phyloP scores from a whole-genome alignment of 2,797 vertebrate species.

The Microcaecilia unicolor region DNA sequence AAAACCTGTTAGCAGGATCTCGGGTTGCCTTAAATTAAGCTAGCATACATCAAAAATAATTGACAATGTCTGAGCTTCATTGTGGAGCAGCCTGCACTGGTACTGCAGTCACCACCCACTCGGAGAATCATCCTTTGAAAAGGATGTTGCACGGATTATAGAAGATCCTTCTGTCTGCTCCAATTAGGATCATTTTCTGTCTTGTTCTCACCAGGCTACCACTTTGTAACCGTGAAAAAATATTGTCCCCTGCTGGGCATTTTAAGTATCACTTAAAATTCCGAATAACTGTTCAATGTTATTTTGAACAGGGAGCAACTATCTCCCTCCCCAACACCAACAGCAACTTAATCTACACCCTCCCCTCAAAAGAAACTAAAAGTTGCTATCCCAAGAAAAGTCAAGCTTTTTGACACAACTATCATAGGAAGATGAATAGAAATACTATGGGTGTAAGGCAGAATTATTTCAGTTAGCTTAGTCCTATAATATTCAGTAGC shows the following conservation, averaged over 20 bases:
- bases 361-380: no score
- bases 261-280: no score
- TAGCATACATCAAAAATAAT: constrained; percentile 52
- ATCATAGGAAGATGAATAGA: no score
- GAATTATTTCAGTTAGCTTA: no score
- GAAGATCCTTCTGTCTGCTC: constrained; percentile 56
- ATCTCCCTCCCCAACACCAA: no score
- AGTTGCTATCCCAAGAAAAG: no score
- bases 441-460: no score
- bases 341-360: no score
- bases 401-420: no score
- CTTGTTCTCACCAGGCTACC: constrained; percentile 19
- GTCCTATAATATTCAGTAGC: no score
- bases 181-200: constrained; percentile 59
- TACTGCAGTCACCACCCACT: constrained; percentile 50
- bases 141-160: constrained; percentile 60
- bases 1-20: constrained; percentile 20
- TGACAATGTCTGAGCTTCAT: constrained; percentile 50
- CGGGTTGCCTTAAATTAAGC: constrained; percentile 35
- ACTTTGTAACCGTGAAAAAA: constrained; percentile 41
- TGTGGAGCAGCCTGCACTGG: constrained; percentile 37
- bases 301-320: no score
- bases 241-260: constrained; percentile 55
- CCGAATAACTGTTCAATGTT: no score
- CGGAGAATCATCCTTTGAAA: constrained; percentile 59